phyloP scores from a whole-genome alignment of 2,797 vertebrate genomes.

The Lophotriccus pileatus region DNA sequence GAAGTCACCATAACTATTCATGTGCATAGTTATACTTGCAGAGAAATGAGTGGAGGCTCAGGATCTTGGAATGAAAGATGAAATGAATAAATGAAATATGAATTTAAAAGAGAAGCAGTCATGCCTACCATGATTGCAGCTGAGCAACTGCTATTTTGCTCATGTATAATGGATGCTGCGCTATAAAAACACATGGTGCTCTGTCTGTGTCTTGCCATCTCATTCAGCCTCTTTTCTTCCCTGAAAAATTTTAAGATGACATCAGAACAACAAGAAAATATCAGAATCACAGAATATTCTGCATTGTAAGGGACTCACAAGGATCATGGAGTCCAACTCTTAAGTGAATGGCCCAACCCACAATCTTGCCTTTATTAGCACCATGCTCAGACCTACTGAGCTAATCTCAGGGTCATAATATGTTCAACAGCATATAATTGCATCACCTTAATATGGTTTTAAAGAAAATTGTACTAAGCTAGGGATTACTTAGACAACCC shows the following conservation, averaged over 20 bases:
- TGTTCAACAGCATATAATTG: neutral
- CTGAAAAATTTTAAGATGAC: neutral
- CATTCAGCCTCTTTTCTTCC: neutral
- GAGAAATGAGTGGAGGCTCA: neutral
- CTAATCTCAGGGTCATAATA: neutral
- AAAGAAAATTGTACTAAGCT: neutral
- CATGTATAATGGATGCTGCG: conserved; percentile 43
- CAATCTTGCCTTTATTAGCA: neutral
- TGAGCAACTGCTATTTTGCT: neutral
- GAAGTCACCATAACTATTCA: neutral
- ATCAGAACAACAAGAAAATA: neutral
- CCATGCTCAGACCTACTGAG: neutral
- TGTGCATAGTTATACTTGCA: neutral
- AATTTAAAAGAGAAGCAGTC: conserved; percentile 25
- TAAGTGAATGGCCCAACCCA: neutral
- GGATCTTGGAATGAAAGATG: neutral
- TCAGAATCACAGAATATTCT: neutral
- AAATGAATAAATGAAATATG: conserved; percentile 26
- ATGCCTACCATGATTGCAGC: conserved; percentile 17
- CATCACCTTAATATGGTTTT: neutral
- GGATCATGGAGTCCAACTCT: neutral
- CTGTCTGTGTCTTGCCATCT: neutral
- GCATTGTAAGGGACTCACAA: neutral
- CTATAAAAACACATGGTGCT: conserved; percentile 19
- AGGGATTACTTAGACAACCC: neutral